Evolutionary conservation across 2,888 invertebrate species (phyloP).

Genomic region (Drosophila acutilabella): DNA sequence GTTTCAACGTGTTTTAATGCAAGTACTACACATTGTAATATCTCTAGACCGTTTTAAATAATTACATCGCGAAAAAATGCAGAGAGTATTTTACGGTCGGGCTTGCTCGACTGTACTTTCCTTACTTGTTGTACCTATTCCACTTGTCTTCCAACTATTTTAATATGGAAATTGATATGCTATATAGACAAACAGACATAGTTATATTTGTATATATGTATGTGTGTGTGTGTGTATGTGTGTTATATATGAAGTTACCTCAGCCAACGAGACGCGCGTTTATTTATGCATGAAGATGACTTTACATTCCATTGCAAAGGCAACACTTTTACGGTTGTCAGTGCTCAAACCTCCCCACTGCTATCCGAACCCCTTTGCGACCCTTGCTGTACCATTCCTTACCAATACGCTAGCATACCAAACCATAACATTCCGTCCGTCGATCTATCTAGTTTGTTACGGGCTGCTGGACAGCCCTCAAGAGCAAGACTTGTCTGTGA

Average conservation of each 20-base stretch:
- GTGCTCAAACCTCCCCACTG: constrained; percentile 2
- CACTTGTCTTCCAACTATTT: constrained; percentile 59
- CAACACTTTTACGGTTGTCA: constrained; percentile 78
- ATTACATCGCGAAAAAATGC: no score
- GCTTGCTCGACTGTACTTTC: no score
- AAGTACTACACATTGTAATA: no score
- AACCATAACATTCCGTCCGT: constrained; percentile 2
- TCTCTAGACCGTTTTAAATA: no score
- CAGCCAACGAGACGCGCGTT: constrained; percentile 42
- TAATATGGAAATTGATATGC: constrained; percentile 80
- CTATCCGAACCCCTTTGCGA: not conserved
- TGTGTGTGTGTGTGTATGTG: not conserved
- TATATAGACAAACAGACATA: constrained; percentile 18
- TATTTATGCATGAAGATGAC: constrained; percentile 81
- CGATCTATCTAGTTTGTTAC: constrained; percentile 61
- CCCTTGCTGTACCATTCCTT: not conserved
- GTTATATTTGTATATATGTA: constrained; percentile 1
- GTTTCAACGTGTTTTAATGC: no score
- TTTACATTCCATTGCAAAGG: constrained; percentile 71
- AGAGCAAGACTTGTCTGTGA: constrained; percentile 40
- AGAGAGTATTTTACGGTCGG: no score
- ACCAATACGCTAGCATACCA: not conserved
- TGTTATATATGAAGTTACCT: constrained; percentile 9
- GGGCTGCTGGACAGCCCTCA: constrained; percentile 67
- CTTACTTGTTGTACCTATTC: constrained; percentile 28